phyloP scores from a whole-genome alignment of 2,113 vertebrate species.

The Pontoporia blainvillei region DNA sequence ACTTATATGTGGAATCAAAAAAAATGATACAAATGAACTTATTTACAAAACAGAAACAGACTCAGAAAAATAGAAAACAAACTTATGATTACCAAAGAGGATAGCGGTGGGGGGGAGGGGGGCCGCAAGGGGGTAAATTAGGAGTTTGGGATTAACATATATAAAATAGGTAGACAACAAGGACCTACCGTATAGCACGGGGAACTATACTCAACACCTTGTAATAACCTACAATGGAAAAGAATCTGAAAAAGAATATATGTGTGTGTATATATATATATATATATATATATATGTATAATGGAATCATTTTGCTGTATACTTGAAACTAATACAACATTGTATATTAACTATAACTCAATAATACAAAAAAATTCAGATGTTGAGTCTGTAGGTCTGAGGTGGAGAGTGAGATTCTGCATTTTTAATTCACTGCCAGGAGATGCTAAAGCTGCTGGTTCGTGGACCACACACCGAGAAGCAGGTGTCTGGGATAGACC shows the following conservation, averaged over 20 bases:
- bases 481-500: background rate
- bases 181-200: background rate
- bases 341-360: background rate
- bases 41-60: background rate
- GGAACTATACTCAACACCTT: background rate
- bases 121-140: background rate
- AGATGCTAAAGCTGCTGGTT: background rate
- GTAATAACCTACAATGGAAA: background rate
- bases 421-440: background rate
- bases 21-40: background rate
- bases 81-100: background rate
- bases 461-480: background rate
- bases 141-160: background rate
- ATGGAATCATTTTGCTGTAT: background rate
- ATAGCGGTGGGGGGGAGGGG: fast-evolving
- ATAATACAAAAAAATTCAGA: background rate
- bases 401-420: background rate
- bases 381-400: background rate
- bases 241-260: background rate
- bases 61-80: background rate
- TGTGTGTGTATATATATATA: background rate
- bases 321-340: background rate
- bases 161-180: background rate
- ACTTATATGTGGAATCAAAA: background rate
- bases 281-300: background rate